These are phyloP conservation scores for Zosterops borbonicus DNA, from an alignment of 2,113 vertebrate species.

Conservation along the genomic window DNA sequence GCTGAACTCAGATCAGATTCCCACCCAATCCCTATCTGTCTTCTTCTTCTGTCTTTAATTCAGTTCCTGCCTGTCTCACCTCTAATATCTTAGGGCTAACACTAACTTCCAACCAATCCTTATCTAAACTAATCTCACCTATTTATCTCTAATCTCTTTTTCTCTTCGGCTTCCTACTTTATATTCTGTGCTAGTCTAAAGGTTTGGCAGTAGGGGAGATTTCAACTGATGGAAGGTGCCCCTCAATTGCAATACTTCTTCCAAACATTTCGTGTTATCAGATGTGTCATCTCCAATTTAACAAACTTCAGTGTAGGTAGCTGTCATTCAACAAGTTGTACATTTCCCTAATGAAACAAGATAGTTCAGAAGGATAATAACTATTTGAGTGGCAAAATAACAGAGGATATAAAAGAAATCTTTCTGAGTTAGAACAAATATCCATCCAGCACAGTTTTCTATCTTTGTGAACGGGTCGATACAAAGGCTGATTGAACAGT, in stretches of 20 bases:
- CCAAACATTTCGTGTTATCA: background rate
- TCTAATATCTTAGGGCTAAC: background rate
- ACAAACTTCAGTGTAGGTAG: background rate
- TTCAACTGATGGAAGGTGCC: background rate
- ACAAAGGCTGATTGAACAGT: background rate
- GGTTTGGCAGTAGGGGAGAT: background rate
- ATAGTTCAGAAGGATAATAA: background rate
- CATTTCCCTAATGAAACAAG: conserved; percentile 10
- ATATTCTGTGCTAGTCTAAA: background rate
- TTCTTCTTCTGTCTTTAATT: background rate
- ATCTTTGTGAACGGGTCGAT: background rate
- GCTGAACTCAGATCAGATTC: background rate
- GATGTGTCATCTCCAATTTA: background rate
- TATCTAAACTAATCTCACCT: background rate
- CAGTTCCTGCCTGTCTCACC: background rate
- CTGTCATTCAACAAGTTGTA: background rate
- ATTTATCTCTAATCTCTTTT: background rate
- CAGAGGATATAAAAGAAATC: background rate
- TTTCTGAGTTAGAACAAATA: background rate
- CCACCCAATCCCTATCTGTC: background rate
- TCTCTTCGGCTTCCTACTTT: background rate
- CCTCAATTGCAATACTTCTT: background rate
- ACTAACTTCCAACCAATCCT: background rate
- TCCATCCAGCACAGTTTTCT: background rate
- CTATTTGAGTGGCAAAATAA: background rate